Percentiles rank a stretch among this genome's conserved stretches.
Evolutionary conservation across 2,797 vertebrate species (phyloP).

Genomic region (Myripristis murdjan): DNA sequence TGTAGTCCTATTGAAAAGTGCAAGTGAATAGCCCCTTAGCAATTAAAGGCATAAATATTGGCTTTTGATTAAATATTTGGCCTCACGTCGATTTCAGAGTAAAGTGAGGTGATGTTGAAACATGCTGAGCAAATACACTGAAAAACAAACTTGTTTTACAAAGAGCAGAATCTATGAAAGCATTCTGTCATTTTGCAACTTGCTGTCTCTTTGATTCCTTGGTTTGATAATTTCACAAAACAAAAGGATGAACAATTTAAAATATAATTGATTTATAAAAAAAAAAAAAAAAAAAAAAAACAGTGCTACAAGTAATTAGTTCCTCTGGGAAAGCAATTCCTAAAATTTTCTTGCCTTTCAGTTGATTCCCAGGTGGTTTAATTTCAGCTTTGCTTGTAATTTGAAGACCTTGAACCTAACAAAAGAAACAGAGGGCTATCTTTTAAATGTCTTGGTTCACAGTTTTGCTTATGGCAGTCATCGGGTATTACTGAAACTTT

Average conservation of each 20-base stretch:
- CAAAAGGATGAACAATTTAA: conserved; percentile 21
- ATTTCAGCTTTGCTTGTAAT: no score
- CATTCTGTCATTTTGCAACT: not conserved
- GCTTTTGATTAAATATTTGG: conserved; percentile 23
- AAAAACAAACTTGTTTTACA: conserved; percentile 20
- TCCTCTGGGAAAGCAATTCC: conserved; percentile 26
- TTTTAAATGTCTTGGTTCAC: conserved; percentile 7
- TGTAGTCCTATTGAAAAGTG: not conserved
- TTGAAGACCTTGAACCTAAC: conserved; percentile 1
- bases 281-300: no score
- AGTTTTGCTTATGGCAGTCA: not conserved
- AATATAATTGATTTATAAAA: conserved; percentile 28
- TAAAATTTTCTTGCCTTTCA: conserved; percentile 31
- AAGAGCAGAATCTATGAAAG: conserved; percentile 24
- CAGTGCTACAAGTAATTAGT: conserved; percentile 47
- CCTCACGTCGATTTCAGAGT: not conserved
- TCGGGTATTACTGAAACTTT: conserved; percentile 4
- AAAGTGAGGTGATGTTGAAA: not conserved
- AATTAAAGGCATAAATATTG: not conserved
- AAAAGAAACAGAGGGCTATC: conserved; percentile 9
- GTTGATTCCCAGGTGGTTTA: conserved; percentile 7
- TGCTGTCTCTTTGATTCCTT: conserved; percentile 26
- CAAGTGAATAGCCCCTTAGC: not conserved
- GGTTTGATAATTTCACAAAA: conserved; percentile 24
- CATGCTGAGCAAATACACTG: not conserved